Evolutionary conservation across 2,797 vertebrate species (phyloP).

Genomic region (Galagoides demidoff): DNA sequence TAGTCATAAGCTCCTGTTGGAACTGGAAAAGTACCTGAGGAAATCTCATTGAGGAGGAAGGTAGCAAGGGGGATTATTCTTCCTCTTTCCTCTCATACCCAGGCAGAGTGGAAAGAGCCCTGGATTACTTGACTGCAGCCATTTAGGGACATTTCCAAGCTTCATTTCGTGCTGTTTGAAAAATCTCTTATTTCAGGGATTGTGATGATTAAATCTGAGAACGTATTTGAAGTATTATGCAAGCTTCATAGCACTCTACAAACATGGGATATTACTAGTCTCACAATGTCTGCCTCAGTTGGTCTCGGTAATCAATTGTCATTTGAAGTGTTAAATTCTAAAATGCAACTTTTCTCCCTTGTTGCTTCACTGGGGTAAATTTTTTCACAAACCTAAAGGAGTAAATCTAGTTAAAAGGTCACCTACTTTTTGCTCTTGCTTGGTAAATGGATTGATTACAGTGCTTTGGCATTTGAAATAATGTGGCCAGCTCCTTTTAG

Average conservation of each 20-base stretch:
- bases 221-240: conserved; percentile 53
- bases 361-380: conserved; percentile 47
- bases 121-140: conserved; percentile 41
- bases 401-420: conserved; percentile 64
- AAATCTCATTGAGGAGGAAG: conserved; percentile 21
- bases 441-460: conserved; percentile 53
- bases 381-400: conserved; percentile 49
- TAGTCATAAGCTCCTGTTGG: neutral
- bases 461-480: conserved; percentile 59
- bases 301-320: conserved; percentile 17
- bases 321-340: conserved; percentile 40
- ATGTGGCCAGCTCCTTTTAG: neutral
- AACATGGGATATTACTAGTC: neutral
- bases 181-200: conserved; percentile 65
- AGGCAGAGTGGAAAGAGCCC: neutral
- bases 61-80: conserved; percentile 9
- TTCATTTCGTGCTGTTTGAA: conserved; percentile 55
- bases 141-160: conserved; percentile 43
- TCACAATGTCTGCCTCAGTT: neutral
- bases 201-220: conserved; percentile 64
- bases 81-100: neutral
- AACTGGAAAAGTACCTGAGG: conserved; percentile 9
- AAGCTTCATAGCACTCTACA: conserved; percentile 1
- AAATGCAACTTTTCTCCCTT: conserved; percentile 41
- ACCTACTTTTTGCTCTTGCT: conserved; percentile 26